phyloP scores from a whole-genome alignment of 2,113 vertebrate species.

The Actenoides hombroni region DNA sequence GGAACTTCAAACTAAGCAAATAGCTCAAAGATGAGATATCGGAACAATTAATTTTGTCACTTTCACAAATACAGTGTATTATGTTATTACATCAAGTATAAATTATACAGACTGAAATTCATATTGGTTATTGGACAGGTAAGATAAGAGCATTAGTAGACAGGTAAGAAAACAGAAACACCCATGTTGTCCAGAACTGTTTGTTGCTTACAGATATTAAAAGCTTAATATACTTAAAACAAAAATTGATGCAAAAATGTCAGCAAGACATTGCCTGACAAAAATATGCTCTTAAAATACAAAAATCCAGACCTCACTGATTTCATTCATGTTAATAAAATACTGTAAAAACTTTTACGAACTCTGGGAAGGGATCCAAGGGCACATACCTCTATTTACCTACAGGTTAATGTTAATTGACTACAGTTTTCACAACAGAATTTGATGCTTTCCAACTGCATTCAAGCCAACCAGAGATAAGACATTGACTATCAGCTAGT shows the following conservation, averaged over 20 bases:
- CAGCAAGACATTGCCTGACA: background rate
- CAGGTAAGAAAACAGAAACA: background rate
- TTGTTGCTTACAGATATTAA: background rate
- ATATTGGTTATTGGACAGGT: background rate
- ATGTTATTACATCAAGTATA: background rate
- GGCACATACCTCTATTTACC: background rate
- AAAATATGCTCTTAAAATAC: background rate
- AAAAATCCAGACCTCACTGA: background rate
- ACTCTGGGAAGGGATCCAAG: background rate
- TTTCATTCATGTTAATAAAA: background rate
- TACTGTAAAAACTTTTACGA: background rate
- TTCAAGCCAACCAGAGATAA: background rate
- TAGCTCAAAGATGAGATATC: background rate
- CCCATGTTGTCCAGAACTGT: background rate
- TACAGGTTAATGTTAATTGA: background rate
- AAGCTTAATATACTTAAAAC: background rate
- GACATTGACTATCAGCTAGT: background rate
- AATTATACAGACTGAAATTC: background rate
- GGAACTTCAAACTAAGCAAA: background rate
- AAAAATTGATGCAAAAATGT: background rate
- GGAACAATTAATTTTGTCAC: background rate
- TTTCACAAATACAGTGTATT: background rate
- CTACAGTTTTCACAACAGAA: background rate
- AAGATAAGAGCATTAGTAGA: background rate
- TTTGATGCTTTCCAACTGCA: background rate